Base-by-base conservation (phyloP, 2,797 vertebrate species). In the Sebastes aleutianus region DNA sequence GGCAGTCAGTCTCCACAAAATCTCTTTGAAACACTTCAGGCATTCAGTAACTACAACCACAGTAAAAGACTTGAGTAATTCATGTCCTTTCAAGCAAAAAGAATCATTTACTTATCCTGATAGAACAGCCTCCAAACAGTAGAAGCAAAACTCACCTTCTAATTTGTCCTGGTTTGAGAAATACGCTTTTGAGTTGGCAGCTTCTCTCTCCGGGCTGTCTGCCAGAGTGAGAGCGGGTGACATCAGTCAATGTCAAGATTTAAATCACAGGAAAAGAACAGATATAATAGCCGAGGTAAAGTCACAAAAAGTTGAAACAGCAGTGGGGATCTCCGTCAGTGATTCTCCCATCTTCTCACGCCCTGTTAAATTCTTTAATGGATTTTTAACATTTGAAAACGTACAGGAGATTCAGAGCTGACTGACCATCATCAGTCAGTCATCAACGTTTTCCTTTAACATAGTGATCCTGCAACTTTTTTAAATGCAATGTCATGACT, bases 191-290 rank as follows among this genome's bases (percentile, higher is more conserved):
- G 13, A 22, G 13, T 57, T 67, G 70, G 72, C 82, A 54, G 64
- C 9, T 61, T 61, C 29, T 78, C 26, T 47, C 11, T 78, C 47
- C 72, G 29, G 87, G 85, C 81, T 36, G 59, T 59, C 36, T 80
- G 81, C 74, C 85, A 82, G 63, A 27, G 53, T 26, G 24, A 67
- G 54, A 86, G 56, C 18, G 0, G 61, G 57, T 58, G 47, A 79
- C 59, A 87, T 89, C 84, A 69, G 65, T 87, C 81, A 88, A 66
- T 83, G 83, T 83, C 81, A 67, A 63, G 74, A 82, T 78, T 84
- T 71, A 74, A 81, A 82, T 79, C 81, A 47, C 31, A 26, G 63
- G 53, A 56, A 70, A 69, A 36, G 29, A 61, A 67, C 22, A 6
- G 62, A 74, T 54, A 3, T 71, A 77, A 75, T 7, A n/a, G 22